Percentiles rank a stretch among this genome's conserved stretches.
phyloP scores from a whole-genome alignment of 1,140 invertebrate genomes.

The Solen grandis region DNA sequence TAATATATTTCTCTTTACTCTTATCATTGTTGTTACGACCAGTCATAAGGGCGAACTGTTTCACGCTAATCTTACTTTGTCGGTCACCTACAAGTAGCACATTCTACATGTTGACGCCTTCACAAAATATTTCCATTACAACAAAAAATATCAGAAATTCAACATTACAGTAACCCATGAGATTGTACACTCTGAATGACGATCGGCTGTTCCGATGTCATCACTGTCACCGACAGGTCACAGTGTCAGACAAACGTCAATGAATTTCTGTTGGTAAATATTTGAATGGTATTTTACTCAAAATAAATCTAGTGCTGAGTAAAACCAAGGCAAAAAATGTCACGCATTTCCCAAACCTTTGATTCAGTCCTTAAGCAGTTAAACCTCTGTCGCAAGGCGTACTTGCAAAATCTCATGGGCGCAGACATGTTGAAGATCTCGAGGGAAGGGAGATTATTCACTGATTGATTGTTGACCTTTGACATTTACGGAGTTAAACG shows the following conservation, averaged over 20 bases:
- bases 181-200: background rate
- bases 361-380: background rate
- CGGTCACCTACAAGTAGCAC: no score
- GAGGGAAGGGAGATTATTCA: no score
- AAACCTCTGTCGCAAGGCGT: background rate
- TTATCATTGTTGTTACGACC: no score
- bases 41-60: no score
- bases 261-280: no score
- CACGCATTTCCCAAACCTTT: constrained; percentile 7
- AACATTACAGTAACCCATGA: background rate
- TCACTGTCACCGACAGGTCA: background rate
- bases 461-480: no score
- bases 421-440: constrained; percentile 46
- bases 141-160: no score
- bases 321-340: background rate
- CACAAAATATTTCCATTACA: no score
- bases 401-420: constrained; percentile 31
- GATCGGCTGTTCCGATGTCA: background rate
- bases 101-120: no score
- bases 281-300: background rate
- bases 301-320: background rate
- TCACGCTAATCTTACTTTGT: no score
- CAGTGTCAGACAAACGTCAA: background rate
- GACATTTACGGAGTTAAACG: no score
- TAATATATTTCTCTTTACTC: no score